Conservation (phyloP, 1,140 invertebrate genomes). For the Aphis gossypii region DNA sequence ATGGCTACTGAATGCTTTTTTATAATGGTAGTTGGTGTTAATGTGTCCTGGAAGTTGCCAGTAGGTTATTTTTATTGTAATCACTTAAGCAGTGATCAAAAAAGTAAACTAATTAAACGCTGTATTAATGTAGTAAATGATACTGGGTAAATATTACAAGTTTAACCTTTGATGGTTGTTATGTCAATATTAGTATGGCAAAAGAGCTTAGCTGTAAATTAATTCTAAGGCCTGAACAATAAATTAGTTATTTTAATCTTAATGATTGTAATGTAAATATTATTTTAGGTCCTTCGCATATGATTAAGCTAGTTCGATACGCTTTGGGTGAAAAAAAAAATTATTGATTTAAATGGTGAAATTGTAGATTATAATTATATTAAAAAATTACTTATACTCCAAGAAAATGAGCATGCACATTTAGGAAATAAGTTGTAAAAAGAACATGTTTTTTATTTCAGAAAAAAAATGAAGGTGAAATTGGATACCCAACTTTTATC, state of each 20-base stretch:
- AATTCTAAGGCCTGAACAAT: background rate
- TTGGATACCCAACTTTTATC: background rate
- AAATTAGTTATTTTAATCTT: background rate
- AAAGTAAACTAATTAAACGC: background rate
- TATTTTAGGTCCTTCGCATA: background rate
- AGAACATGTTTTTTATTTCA: background rate
- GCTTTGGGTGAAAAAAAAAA: background rate
- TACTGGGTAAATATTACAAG: background rate
- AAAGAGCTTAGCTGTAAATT: background rate
- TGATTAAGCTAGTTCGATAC: background rate
- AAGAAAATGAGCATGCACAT: background rate
- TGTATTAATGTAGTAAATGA: slow-evolving; percentile 17
- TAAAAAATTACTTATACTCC: background rate
- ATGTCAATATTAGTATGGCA: slow-evolving; percentile 2
- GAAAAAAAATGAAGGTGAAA: background rate
- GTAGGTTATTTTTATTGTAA: slow-evolving; percentile 14
- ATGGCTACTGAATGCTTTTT: slow-evolving; percentile 2
- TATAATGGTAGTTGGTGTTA: background rate
- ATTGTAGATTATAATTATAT: slow-evolving; percentile 5
- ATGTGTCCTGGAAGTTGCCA: background rate
- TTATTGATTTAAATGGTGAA: slow-evolving; percentile 10
- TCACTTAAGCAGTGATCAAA: slow-evolving; percentile 25
- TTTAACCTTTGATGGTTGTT: background rate
- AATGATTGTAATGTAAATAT: background rate
- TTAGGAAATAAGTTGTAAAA: slow-evolving; percentile 10